Base-by-base conservation (phyloP, 2,797 vertebrate species). In the Mus minutoides region DNA sequence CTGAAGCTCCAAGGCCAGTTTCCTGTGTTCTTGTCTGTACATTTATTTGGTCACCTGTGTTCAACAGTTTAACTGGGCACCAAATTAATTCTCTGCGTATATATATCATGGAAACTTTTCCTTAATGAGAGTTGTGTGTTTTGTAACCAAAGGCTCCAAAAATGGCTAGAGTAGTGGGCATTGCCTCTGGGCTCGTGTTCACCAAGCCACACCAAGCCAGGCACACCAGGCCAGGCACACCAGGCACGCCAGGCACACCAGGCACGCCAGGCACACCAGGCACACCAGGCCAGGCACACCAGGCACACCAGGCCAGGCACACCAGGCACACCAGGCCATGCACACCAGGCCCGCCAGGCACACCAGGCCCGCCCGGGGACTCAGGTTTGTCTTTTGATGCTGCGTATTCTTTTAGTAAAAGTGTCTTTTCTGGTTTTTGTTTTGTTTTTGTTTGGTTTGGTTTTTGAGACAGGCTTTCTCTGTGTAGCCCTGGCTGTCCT, bases 371-470 rank as follows among this genome's bases (percentile, higher is more conserved):
- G n/a, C n/a, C n/a, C n/a, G n/a, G n/a, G 29, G 60, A 92, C 93
- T 49, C 3, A 73, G 40, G 31, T 9, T 86, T 91, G 17, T 62
- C 56, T 92, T 95, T 94, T 40, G 19, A 76, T 56, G 11, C 62
- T 90, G 34, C 40, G 34, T 73, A 22, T 22, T 73, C 91, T 91
- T 96, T 90, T 75, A 92, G 40, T 93, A 95, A 80, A 88, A 89
- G 37, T 92, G 29, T 90, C 31, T 31, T 49, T 85, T 24, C 6
- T 87, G 3, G 94, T 76, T 85, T 90, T n/a, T n/a, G n/a, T n/a
- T n/a, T n/a, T n/a, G n/a, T n/a, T n/a, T n/a, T n/a, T n/a, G n/a
- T n/a, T n/a, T n/a, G n/a, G n/a, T n/a, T n/a, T n/a, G n/a, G n/a
- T n/a, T n/a, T n/a, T n/a, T n/a, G n/a, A n/a, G n/a, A n/a, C n/a